Base-by-base conservation (phyloP, 2,797 vertebrate species). In the Pseudocheirus occidentalis region DNA sequence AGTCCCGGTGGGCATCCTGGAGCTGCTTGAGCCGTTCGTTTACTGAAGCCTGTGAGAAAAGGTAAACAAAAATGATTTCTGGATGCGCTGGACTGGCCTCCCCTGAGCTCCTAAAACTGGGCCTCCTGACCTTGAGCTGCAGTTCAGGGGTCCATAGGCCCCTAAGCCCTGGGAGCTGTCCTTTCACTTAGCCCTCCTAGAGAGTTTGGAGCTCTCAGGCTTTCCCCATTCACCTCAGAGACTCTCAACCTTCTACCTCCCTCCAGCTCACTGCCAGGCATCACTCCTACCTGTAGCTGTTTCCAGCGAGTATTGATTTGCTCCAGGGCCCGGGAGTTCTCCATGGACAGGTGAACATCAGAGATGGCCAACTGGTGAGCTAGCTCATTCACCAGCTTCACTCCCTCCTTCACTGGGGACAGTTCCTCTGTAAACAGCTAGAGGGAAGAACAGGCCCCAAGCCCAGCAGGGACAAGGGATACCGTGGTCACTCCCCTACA, bases 341-440 rank as follows among this genome's bases (percentile, higher is more conserved):
- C 99, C 99, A 99, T 99, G 96, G 99, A 99, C 96, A 99, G 98
- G 96, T 99, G 99, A 55, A 99, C 99, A 95, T 99, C 99, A 0
- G 99, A 99, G 98, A 99, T 99, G 54, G 99, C 99, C 96, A 99
- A 99, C 98, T 99, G 99, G 98, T 99, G 99, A 0, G 99, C 99
- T 93, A 99, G 98, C 96, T 99, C 99, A 96, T 99, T 99, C 95
- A 99, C 98, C 94, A 99, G 98, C 97, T 99, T 99, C 98, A 99
- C 99, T 59, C 99, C 99, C 95, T 99, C 99, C 98, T 99, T 99
- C 98, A 99, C 98, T 62, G 99, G 99, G 24, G 98, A 98, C 92
- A 99, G 98, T 98, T 99, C 99, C 98, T 99, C 99, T 98, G 99
- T 99, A 98, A 99, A 99, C 91, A 99, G 98, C 99, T 99, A 97